Percentiles rank a stretch among this genome's conserved stretches.
Conservation (phyloP, 1,140 invertebrate species). For the Euwallacea fornicatus region DNA sequence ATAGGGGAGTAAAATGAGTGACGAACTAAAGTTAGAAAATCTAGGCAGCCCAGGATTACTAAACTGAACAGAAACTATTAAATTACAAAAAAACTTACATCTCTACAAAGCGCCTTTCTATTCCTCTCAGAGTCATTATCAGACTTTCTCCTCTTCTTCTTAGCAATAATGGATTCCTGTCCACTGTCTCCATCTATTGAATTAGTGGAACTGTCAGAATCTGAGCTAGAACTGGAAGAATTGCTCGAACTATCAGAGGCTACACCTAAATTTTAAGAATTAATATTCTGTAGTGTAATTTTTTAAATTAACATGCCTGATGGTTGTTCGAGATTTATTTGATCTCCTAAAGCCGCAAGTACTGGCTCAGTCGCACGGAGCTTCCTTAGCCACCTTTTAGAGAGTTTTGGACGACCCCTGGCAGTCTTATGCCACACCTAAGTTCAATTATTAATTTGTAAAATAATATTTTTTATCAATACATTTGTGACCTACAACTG, state of each 20-base stretch:
- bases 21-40: too few species aligned
- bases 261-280: conserved; percentile 58
- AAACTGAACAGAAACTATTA: too few species aligned
- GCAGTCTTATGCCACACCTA: conserved; percentile 97
- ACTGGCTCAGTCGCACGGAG: conserved; percentile 75
- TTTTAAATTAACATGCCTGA: conserved; percentile 58
- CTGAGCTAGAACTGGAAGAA: conserved; percentile 79
- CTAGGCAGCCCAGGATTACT: too few species aligned
- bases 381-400: conserved; percentile 60
- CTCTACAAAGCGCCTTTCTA: conserved; percentile 40
- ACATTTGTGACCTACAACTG: conserved; percentile 58
- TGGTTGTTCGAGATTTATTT: conserved; percentile 81
- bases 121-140: conserved; percentile 49
- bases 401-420: conserved; percentile 90
- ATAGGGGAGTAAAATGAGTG: too few species aligned
- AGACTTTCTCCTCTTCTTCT: conserved; percentile 70
- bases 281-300: background rate
- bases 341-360: conserved; percentile 79
- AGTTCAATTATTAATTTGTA: conserved; percentile 6
- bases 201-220: conserved; percentile 63
- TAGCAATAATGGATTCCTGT: conserved; percentile 85
- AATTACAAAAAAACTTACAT: conserved; percentile 36
- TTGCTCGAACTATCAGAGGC: conserved; percentile 93
- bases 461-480: conserved; percentile 2
- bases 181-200: conserved; percentile 81